These are phyloP conservation scores for Lagopus leucura DNA, from an alignment of 2,113 vertebrate genomes.

Conservation along the genomic window DNA sequence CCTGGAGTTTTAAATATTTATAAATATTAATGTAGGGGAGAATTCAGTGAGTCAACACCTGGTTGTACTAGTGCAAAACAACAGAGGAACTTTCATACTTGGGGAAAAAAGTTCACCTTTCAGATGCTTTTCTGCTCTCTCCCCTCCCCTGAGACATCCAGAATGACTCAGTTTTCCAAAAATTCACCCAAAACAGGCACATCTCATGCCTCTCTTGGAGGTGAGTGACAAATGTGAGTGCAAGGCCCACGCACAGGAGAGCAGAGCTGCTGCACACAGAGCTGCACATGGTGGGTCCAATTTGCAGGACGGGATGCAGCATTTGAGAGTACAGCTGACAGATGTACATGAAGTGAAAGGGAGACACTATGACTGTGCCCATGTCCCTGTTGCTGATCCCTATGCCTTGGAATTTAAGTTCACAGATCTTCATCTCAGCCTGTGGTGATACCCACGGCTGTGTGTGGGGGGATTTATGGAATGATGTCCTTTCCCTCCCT, in stretches of 20 bases:
- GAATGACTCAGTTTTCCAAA: background rate
- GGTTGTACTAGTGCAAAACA: background rate
- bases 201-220: background rate
- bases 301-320: background rate
- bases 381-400: background rate
- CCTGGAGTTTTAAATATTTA: background rate
- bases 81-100: background rate
- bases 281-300: fast-evolving
- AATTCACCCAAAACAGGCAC: background rate
- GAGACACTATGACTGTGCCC: background rate
- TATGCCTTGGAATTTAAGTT: background rate
- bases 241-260: background rate
- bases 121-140: background rate
- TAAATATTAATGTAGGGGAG: background rate
- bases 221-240: background rate
- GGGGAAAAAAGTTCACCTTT: background rate
- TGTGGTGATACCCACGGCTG: background rate
- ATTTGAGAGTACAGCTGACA: background rate
- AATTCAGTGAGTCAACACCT: background rate
- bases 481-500: background rate
- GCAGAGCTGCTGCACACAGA: background rate
- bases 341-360: too few relatives aligned
- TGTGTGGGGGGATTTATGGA: background rate
- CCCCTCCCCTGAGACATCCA: background rate
- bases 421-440: background rate